Percentiles rank a stretch among this genome's conserved stretches.
These are phyloP conservation scores for Apodemia hepburni DNA, from an alignment of 2,888 invertebrate species.

Conservation along the genomic window DNA sequence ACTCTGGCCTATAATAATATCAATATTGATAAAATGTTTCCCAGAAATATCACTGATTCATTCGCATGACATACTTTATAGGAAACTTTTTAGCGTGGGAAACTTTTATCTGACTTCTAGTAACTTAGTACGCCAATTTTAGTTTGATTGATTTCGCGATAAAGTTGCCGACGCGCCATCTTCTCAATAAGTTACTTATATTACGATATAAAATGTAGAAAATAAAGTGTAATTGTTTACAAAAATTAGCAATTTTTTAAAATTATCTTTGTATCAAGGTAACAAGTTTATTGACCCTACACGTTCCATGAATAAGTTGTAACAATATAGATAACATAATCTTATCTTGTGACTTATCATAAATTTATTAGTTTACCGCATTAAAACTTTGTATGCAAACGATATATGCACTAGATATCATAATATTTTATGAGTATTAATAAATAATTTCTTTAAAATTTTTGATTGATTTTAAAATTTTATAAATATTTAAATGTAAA, in stretches of 20 bases:
- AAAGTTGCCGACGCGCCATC: not conserved
- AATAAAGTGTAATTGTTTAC: not conserved
- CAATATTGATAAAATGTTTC: no score
- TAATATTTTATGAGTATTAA: not conserved
- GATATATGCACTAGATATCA: not conserved
- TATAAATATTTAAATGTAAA: no score
- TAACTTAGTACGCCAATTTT: no score
- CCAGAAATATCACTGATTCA: no score
- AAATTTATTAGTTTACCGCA: conserved; percentile 2
- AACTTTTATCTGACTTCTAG: no score
- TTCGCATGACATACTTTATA: no score
- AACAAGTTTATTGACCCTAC: not conserved
- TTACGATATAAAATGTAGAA: not conserved
- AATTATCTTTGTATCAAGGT: not conserved
- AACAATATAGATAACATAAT: conserved; percentile 1
- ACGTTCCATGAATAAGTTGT: not conserved
- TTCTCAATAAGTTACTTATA: not conserved
- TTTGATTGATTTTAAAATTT: no score
- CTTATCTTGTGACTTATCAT: conserved; percentile 4
- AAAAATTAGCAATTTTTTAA: not conserved
- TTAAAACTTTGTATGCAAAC: not conserved
- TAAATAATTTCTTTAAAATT: no score
- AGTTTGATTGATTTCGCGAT: no score
- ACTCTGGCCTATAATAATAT: no score
- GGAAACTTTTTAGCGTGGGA: no score